Percentiles rank a stretch among this genome's conserved stretches.
phyloP scores from a whole-genome alignment of 2,113 vertebrate species.

The Triplophysa rosa region DNA sequence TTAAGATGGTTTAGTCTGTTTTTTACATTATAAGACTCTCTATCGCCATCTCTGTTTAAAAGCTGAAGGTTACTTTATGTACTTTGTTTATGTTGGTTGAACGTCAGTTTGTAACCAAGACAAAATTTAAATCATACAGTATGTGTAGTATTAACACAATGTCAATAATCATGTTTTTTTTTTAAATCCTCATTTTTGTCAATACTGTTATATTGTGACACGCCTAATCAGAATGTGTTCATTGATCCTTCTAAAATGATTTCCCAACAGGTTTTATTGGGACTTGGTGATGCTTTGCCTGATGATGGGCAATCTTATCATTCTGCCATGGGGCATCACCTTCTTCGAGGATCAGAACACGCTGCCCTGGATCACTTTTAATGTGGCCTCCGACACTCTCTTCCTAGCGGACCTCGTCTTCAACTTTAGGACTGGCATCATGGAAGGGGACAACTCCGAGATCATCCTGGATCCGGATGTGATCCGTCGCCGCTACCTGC shows the following conservation, averaged over 20 bases:
- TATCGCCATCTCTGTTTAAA: no score
- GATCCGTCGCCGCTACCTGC: constrained; percentile 72
- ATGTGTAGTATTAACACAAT: no score
- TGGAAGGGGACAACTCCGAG: constrained; percentile 69
- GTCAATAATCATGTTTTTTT: no score
- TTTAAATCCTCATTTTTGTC: no score
- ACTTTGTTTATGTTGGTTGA: no score
- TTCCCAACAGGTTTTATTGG: constrained; percentile 74
- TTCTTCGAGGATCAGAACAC: constrained; percentile 80
- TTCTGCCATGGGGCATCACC: constrained; percentile 78
- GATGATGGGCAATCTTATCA: constrained; percentile 80
- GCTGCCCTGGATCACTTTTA: constrained; percentile 75
- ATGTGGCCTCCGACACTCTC: constrained; percentile 76
- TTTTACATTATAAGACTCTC: no score
- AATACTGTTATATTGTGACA: no score
- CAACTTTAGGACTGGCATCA: constrained; percentile 77
- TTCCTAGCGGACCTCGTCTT: constrained; percentile 76
- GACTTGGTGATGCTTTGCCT: constrained; percentile 77
- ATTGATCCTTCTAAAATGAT: neutral
- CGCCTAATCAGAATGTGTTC: no score
- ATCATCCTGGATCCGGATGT: constrained; percentile 73
- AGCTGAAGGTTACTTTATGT: no score
- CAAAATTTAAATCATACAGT: no score
- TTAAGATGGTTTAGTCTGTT: no score
- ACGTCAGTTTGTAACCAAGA: no score